Base-by-base conservation (phyloP, 2,113 vertebrate genomes). In the Pseudolaguvia tuberculata region DNA sequence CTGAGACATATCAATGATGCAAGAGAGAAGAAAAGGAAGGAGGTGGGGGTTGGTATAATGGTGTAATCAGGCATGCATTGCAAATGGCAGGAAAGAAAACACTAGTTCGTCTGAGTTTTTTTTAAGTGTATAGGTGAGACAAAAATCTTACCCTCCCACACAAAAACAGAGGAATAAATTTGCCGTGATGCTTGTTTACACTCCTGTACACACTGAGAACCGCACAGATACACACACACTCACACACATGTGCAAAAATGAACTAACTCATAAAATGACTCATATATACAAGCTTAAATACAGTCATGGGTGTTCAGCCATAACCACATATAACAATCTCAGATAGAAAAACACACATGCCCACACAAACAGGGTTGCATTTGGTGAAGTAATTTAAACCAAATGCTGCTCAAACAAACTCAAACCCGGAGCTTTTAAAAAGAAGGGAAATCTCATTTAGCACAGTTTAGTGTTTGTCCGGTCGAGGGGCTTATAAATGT, bases 41-140 rank as follows among this genome's bases (percentile, higher is more conserved):
- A 18, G 45, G 31, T 20, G 21, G 20, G n/a, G 27, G 17, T 7
- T n/a, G n/a, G n/a, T 21, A 67, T 31, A 14, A 77, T 61, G 56
- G 51, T 70, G 48, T 70, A 66, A 74, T 73, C 74, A 77, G 70
- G 68, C 65, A 18, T 70, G 25, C n/a, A 9, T 42, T 23, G 39
- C 51, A 67, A 62, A 69, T 68, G 69, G 56, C 69, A 55, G 35
- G 50, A 59, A 58, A 48, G 31, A 51, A 76, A 73, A 70, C 42
- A 27, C 21, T 8, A 45, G 42, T 48, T 31, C 20, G 27, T 56
- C 31, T 29, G 56, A 9, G 18, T 51, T 31, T 45, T 57, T 4
- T 42, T 42, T 42, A n/a, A 39, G 65, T 62, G 51, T 73, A 39
- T 42, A 42, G 39, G 23, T 48, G 47, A 17, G 47, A 57, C 10